Conservation (phyloP, 1,140 invertebrate species). For the Drosophila repleta region DNA sequence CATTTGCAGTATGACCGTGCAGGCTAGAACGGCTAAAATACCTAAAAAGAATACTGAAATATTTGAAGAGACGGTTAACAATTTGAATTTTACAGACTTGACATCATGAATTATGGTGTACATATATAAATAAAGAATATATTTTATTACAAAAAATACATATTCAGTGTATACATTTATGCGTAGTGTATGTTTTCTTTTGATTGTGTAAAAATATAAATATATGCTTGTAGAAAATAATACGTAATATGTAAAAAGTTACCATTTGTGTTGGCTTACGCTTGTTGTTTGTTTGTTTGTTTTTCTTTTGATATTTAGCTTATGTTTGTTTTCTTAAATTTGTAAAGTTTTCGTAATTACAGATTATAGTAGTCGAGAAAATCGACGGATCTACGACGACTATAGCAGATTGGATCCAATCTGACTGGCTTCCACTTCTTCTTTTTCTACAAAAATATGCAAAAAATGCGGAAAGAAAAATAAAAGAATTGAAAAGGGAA, state of each 20-base stretch:
- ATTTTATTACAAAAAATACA: slow-evolving; percentile 77
- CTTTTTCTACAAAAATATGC: slow-evolving; percentile 72
- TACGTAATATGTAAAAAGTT: slow-evolving; percentile 62
- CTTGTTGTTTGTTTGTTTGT: slow-evolving; percentile 37
- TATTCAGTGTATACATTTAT: slow-evolving; percentile 64
- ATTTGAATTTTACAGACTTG: slow-evolving; percentile 17
- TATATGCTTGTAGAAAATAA: slow-evolving; percentile 73
- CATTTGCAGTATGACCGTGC: slow-evolving; percentile 16
- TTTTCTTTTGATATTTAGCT: slow-evolving; percentile 39
- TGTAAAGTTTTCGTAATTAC: slow-evolving; percentile 57
- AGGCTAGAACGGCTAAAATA: neutral
- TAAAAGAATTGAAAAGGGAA: slow-evolving; percentile 51
- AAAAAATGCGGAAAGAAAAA: slow-evolving; percentile 63
- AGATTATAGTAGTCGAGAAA: slow-evolving; percentile 83
- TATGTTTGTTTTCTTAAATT: slow-evolving; percentile 32
- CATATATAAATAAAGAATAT: slow-evolving; percentile 39
- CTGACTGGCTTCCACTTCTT: slow-evolving; percentile 83
- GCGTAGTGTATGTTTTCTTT: slow-evolving; percentile 57
- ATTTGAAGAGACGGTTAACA: neutral
- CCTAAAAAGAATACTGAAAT: neutral
- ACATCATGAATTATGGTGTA: too few species aligned
- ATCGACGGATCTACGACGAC: slow-evolving; percentile 79
- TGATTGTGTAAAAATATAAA: slow-evolving; percentile 73
- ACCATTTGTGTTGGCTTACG: slow-evolving; percentile 34
- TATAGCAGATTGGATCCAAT: slow-evolving; percentile 83